Evolutionary conservation across 2,113 vertebrate genomes (phyloP).

Genomic region (Hippoglossus stenolepis): DNA sequence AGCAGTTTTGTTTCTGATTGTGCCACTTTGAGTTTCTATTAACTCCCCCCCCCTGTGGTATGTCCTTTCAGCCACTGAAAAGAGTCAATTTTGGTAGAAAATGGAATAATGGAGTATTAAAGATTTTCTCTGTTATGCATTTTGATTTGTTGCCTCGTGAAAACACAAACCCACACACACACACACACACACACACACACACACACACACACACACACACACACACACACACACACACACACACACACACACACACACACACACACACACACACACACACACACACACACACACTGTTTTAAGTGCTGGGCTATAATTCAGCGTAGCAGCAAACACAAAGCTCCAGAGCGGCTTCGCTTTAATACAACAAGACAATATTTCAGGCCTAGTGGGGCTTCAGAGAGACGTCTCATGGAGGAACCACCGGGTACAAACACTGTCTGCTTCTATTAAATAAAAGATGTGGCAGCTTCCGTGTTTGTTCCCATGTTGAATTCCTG

Average conservation of each 20-base stretch:
- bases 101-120: conserved; percentile 17
- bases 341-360: conserved; percentile 42
- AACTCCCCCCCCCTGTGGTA: neutral
- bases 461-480: conserved; percentile 18
- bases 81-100: conserved; percentile 18
- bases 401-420: conserved; percentile 17
- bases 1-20: neutral
- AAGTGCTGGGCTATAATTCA: conserved; percentile 15
- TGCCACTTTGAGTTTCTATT: neutral
- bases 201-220: neutral
- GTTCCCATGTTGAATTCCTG: conserved; percentile 19
- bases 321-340: conserved; percentile 30
- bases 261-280: neutral
- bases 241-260: neutral
- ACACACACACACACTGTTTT: neutral
- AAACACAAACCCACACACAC: neutral
- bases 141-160: conserved; percentile 31
- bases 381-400: conserved; percentile 15
- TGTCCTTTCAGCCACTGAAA: conserved; percentile 7
- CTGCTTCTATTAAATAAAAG: conserved; percentile 51
- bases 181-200: neutral
- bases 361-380: conserved; percentile 47
- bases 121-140: conserved; percentile 30
- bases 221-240: neutral
- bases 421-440: conserved; percentile 33